Conservation (phyloP, 2,888 invertebrate species). For the Nezara viridula region DNA sequence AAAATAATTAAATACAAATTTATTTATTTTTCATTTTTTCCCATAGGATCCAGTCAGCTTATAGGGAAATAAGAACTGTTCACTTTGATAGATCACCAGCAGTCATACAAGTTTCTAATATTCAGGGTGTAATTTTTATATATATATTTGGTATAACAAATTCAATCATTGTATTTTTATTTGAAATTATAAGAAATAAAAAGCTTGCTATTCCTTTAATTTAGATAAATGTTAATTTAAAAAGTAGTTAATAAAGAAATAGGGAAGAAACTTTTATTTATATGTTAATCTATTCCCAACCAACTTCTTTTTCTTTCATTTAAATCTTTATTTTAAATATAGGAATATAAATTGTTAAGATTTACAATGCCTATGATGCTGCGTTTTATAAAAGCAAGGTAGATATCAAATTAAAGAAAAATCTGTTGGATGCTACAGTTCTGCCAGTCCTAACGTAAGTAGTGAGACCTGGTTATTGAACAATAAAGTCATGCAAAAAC, state of each 20-base stretch:
- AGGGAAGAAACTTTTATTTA: neutral
- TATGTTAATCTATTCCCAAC: neutral
- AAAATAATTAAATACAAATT: too few relatives aligned
- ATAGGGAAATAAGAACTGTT: slow-evolving; percentile 13
- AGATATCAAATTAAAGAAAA: too few relatives aligned
- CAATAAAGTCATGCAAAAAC: too few relatives aligned
- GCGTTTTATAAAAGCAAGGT: too few relatives aligned
- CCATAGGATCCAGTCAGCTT: slow-evolving; percentile 52
- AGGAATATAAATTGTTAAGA: too few relatives aligned
- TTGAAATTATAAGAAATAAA: slow-evolving; percentile 55
- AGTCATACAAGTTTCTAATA: slow-evolving; percentile 62
- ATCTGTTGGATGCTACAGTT: too few relatives aligned
- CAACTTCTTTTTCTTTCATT: too few relatives aligned
- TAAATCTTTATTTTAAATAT: too few relatives aligned
- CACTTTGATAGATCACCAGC: slow-evolving; percentile 59
- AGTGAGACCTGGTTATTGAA: too few relatives aligned
- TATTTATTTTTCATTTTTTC: neutral
- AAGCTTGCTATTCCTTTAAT: neutral
- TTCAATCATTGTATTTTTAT: slow-evolving; percentile 61
- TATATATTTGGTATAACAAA: slow-evolving; percentile 61
- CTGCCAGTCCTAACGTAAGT: too few relatives aligned
- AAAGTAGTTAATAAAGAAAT: neutral
- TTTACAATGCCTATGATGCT: too few relatives aligned
- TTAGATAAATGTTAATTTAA: neutral
- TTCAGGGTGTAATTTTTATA: slow-evolving; percentile 64